These are phyloP conservation scores for Ichneumoninae sp. DNA, from an alignment of 2,888 invertebrate genomes.

Conservation along the genomic window DNA sequence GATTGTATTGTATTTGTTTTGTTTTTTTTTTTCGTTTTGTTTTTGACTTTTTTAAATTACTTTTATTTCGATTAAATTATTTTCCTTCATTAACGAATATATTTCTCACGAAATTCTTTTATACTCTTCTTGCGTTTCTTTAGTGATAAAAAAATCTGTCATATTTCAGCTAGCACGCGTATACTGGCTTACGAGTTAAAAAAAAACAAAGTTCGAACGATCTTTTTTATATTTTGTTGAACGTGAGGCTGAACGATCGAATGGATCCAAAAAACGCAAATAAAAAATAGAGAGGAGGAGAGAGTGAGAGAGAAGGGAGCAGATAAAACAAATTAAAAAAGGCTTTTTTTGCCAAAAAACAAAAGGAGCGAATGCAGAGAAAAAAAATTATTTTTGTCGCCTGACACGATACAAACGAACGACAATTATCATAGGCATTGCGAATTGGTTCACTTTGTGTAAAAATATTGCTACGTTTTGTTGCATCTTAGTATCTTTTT, in stretches of 20 bases:
- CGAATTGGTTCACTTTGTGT: conserved; percentile 78
- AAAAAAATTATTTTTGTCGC: conserved; percentile 38
- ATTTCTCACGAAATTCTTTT: conserved; percentile 35
- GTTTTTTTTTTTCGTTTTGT: conserved; percentile 62
- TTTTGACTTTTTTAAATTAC: conserved; percentile 60
- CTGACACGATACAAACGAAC: conserved; percentile 67
- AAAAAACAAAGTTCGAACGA: conserved; percentile 44
- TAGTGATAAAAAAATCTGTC: conserved; percentile 58
- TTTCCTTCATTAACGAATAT: conserved; percentile 31
- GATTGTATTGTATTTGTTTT: conserved; percentile 75
- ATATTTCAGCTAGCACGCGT: conserved; percentile 56
- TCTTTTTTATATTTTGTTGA: conserved; percentile 9
- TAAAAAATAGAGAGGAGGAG: conserved; percentile 53
- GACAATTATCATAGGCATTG: conserved; percentile 72
- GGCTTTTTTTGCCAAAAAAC: conserved; percentile 29
- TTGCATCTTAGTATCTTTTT: conserved; percentile 58
- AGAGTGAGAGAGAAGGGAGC: conserved; percentile 65
- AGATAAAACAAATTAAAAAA: conserved; percentile 52
- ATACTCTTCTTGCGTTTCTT: conserved; percentile 41
- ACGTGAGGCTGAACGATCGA: conserved; percentile 68
- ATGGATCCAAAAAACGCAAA: conserved; percentile 54
- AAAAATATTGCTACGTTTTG: conserved; percentile 81
- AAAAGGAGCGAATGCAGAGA: conserved; percentile 45
- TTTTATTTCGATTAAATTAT: conserved; percentile 16
- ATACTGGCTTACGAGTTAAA: conserved; percentile 58